Conservation (phyloP, 1,140 invertebrate genomes). For the Philaenus spumarius region DNA sequence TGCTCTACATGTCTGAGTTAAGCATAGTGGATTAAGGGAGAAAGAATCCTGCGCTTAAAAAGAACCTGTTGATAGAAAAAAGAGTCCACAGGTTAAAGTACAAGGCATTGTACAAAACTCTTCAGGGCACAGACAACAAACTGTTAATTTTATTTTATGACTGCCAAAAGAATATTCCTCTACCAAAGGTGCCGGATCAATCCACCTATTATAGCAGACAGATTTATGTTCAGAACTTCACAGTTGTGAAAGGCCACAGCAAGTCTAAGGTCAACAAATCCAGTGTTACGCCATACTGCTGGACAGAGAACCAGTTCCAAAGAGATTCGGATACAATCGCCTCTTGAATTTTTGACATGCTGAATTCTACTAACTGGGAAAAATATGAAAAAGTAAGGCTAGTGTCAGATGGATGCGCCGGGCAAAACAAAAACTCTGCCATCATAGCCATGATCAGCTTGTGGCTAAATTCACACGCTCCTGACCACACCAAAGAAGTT, state of each 20-base stretch:
- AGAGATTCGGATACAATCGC: constrained; percentile 34
- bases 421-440: no score
- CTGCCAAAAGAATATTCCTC: no score
- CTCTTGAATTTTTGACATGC: constrained; percentile 28
- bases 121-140: no score
- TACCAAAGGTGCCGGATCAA: no score
- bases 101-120: no score
- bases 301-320: constrained; percentile 16
- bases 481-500: constrained; percentile 25
- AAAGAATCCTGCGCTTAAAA: constrained; percentile 11
- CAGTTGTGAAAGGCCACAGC: constrained; percentile 29
- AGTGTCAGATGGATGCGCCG: constrained; percentile 32
- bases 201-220: constrained; percentile 33
- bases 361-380: constrained; percentile 27
- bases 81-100: constrained; percentile 24
- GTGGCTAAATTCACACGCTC: constrained; percentile 27
- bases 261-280: constrained; percentile 21
- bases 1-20: constrained; percentile 12
- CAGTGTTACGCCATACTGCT: constrained; percentile 30
- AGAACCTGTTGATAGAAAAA: no score
- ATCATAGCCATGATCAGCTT: constrained; percentile 28
- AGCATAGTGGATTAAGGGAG: constrained; percentile 22
- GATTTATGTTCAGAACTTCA: no score
- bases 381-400: no score
- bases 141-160: no score